A percentile compares a stretch with the other conserved stretches of the same genome.
Evolutionary conservation across 2,113 vertebrate species (phyloP).

Genomic region (Catagonus wagneri): DNA sequence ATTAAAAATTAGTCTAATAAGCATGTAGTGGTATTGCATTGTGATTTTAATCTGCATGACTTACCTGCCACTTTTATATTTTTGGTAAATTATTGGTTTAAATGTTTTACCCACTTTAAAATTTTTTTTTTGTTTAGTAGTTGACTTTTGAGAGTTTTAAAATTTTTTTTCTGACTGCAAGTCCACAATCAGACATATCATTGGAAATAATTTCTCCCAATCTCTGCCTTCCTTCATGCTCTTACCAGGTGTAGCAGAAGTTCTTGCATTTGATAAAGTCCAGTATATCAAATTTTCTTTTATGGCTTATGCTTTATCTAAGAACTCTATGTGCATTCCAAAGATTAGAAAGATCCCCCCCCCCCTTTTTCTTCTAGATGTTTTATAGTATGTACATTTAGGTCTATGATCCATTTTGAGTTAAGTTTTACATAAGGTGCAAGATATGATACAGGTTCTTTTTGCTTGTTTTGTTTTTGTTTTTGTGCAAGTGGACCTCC

Average conservation of each 20-base stretch:
- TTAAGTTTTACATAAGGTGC: background rate
- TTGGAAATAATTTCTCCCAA: background rate
- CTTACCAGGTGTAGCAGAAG: background rate
- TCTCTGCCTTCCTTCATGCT: background rate
- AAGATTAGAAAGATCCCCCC: background rate
- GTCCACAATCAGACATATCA: background rate
- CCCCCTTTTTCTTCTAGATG: background rate
- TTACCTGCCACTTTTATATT: background rate
- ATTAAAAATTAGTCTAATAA: background rate
- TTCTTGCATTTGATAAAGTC: background rate
- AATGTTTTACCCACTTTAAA: background rate
- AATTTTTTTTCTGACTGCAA: background rate
- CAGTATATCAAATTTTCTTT: background rate
- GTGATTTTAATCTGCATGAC: background rate
- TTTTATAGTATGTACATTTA: conserved; percentile 6
- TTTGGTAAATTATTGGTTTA: background rate
- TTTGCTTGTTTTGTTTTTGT: background rate
- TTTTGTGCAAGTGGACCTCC: background rate
- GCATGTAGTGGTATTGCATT: background rate
- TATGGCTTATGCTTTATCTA: background rate
- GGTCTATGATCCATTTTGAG: background rate
- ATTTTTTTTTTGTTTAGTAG: background rate
- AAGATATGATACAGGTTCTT: background rate
- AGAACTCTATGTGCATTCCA: conserved; percentile 15
- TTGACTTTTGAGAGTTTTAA: conserved; percentile 25